These are phyloP conservation scores for Pristiophorus japonicus DNA, from an alignment of 2,113 vertebrate genomes.

Conservation along the genomic window DNA sequence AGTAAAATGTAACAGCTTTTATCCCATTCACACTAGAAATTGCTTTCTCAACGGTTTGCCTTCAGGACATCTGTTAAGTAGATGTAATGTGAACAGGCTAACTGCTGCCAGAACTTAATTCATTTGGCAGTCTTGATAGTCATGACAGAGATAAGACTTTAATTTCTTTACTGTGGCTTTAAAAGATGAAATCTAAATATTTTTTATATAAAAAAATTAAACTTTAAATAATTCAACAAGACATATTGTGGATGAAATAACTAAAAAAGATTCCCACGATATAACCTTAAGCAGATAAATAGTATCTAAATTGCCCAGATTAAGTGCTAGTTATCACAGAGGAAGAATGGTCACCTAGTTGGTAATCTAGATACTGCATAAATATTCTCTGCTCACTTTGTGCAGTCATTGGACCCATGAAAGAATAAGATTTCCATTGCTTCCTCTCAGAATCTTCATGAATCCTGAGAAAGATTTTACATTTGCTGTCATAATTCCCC, in stretches of 20 bases:
- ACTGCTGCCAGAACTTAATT: neutral
- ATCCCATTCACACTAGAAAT: neutral
- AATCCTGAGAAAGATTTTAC: no score
- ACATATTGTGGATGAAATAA: neutral
- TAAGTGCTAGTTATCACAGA: no score
- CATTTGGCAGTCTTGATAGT: neutral
- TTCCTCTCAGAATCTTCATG: no score
- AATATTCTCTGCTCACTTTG: neutral
- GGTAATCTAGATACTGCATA: neutral
- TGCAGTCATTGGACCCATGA: neutral
- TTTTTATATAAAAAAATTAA: neutral
- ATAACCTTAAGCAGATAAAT: neutral
- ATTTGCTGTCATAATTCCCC: no score
- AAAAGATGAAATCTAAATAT: constrained; percentile 4
- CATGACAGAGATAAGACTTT: constrained; percentile 38
- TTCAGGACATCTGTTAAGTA: neutral
- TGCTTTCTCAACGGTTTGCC: neutral
- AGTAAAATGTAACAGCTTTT: neutral
- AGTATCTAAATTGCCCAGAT: neutral
- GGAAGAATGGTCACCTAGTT: neutral
- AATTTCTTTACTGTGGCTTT: constrained; percentile 41
- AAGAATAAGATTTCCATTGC: neutral
- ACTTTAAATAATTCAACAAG: neutral
- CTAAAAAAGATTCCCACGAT: neutral
- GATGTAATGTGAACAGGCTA: neutral